Percentiles rank a stretch among this genome's conserved stretches.
Conservation (phyloP, 2,888 invertebrate genomes). For the Melipona bicolor region DNA sequence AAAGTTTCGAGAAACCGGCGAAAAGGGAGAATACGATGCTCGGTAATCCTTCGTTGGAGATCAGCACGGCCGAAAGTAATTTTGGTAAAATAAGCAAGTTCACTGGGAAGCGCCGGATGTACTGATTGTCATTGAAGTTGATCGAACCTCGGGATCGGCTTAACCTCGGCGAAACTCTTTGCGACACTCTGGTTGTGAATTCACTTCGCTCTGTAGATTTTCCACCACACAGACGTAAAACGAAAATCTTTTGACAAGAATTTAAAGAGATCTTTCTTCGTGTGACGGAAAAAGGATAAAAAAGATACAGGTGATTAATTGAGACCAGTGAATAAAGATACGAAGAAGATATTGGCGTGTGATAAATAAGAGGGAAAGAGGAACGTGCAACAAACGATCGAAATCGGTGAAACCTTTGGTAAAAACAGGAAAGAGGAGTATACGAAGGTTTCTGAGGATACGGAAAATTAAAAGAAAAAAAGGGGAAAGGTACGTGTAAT, state of each 20-base stretch:
- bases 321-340: too few species aligned
- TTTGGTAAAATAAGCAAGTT: conserved; percentile 40
- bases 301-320: too few species aligned
- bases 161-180: not conserved
- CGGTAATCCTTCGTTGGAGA: conserved; percentile 21
- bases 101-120: not conserved
- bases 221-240: not conserved
- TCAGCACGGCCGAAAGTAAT: conserved; percentile 36
- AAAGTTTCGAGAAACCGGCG: conserved; percentile 9
- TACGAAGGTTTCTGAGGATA: not conserved
- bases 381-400: too few species aligned
- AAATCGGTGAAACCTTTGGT: too few species aligned
- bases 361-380: too few species aligned
- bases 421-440: not conserved
- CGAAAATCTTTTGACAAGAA: not conserved
- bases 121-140: conserved; percentile 35
- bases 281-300: too few species aligned
- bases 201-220: not conserved
- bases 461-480: not conserved
- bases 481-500: not conserved
- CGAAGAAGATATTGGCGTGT: too few species aligned
- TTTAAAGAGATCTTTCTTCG: not conserved
- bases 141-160: conserved; percentile 28
- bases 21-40: not conserved
- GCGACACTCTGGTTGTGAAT: not conserved